Conservation (phyloP, 2,888 invertebrate species). For the Thymelicus acteon region DNA sequence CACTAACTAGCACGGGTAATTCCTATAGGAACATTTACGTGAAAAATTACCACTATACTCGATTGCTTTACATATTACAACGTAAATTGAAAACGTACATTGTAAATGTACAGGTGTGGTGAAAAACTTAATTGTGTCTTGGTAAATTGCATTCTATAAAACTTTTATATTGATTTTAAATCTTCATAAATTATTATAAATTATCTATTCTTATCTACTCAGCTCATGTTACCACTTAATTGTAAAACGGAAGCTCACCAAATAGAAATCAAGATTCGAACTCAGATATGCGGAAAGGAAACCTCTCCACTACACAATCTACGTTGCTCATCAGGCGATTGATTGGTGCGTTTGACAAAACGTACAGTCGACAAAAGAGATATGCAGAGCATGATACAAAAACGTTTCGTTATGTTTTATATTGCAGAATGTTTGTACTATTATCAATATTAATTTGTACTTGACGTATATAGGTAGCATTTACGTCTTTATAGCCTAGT, state of each 20-base stretch:
- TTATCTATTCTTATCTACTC: conserved; percentile 4
- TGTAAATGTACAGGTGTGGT: neutral
- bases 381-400: too few relatives aligned
- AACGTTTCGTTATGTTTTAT: too few relatives aligned
- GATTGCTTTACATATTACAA: conserved; percentile 15
- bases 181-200: too few relatives aligned
- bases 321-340: too few relatives aligned
- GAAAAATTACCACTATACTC: conserved; percentile 40
- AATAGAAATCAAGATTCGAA: conserved; percentile 21
- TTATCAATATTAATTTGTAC: too few relatives aligned
- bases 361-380: too few relatives aligned
- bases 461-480: too few relatives aligned
- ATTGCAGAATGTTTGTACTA: too few relatives aligned
- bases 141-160: too few relatives aligned
- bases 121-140: neutral
- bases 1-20: conserved; percentile 48
- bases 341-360: too few relatives aligned
- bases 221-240: conserved; percentile 2
- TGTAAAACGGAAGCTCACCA: conserved; percentile 22
- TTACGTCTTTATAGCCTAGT: too few relatives aligned
- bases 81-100: neutral
- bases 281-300: conserved; percentile 23
- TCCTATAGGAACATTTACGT: conserved; percentile 40
- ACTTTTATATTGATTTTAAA: too few relatives aligned
- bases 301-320: conserved; percentile 29